Conservation (phyloP, 2,888 invertebrate genomes). For the Luperina nickerlii region DNA sequence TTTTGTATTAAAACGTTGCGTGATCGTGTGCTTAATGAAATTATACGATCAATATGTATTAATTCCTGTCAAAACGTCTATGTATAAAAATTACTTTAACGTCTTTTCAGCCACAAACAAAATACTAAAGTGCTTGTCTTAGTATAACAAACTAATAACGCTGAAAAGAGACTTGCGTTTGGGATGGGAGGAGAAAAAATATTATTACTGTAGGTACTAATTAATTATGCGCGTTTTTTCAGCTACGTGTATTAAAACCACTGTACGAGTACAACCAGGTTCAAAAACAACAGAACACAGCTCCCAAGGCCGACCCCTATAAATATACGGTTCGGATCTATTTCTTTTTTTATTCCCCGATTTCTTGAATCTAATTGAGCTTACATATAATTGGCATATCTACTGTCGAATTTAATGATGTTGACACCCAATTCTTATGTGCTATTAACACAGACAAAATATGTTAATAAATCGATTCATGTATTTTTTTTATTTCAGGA, state of each 20-base stretch:
- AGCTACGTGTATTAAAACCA: slow-evolving; percentile 32
- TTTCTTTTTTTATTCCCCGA: background rate
- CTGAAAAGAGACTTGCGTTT: background rate
- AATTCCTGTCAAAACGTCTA: background rate
- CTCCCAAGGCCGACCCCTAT: background rate
- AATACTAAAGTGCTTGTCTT: too few species aligned
- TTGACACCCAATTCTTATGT: background rate
- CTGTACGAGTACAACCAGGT: background rate
- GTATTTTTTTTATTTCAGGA: slow-evolving; percentile 63
- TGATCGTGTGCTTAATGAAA: background rate
- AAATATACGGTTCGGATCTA: slow-evolving; percentile 41
- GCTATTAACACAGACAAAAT: background rate
- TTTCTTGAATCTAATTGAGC: background rate
- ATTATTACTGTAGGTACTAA: background rate
- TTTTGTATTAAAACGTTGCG: background rate
- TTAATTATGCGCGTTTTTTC: background rate
- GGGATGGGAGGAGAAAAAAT: too few species aligned
- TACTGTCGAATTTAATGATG: background rate
- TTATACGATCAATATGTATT: background rate
- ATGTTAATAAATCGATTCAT: background rate
- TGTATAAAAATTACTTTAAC: background rate
- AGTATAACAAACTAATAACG: background rate
- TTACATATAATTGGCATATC: too few species aligned
- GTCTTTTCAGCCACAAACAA: background rate
- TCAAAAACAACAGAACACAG: slow-evolving; percentile 12